Evolutionary conservation across 2,888 invertebrate genomes (phyloP), one percentile per base, ranked within the genome.

Genomic region (Heliconius charithonia): DNA sequence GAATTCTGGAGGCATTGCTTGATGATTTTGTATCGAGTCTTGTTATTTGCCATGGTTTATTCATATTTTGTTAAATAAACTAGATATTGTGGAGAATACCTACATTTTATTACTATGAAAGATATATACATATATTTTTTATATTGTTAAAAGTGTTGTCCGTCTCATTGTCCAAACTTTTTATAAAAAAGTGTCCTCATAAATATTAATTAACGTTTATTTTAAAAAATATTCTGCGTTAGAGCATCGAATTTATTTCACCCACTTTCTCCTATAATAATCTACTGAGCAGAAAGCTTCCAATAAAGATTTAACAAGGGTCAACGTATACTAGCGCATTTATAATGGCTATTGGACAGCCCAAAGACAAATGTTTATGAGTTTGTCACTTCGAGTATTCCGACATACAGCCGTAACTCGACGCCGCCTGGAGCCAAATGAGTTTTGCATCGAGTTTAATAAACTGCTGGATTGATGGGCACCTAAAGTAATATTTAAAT

Each of bases 311-410:
- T 63, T 70, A 70, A 75, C 65, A 77, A 79, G 81, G 92, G 84
- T 91, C 90, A 81, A 76, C n/a, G 71, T 80, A 84, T 63, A 81
- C 78, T 91, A 91, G 94, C 86, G 78, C 82, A 82, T 83, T 85
- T 86, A 86, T 89, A 89, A 89, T 89, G 82, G 82, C 78, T 79
- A 89, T 87, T 86, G 90, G 86, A 89, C 75, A 90, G 91, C 89
- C 89, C 90, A 89, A 91, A 92, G 94, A 95, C 94, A 93, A 95
- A 95, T 95, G 94, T 92, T 94, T 91, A 93, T 93, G 94, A 94
- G 94, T 95, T 94, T 94, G 94, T 95, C 95, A 95, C 94, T 93
- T 87, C 89, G 86, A 86, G 83, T 84, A 81, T 85, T 83, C 86
- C 86, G 89, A 90, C 85, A 86, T 87, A 84, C 71, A 75, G 76